phyloP scores from a whole-genome alignment of 2,797 vertebrate genomes.

The Gastrophryne carolinensis region DNA sequence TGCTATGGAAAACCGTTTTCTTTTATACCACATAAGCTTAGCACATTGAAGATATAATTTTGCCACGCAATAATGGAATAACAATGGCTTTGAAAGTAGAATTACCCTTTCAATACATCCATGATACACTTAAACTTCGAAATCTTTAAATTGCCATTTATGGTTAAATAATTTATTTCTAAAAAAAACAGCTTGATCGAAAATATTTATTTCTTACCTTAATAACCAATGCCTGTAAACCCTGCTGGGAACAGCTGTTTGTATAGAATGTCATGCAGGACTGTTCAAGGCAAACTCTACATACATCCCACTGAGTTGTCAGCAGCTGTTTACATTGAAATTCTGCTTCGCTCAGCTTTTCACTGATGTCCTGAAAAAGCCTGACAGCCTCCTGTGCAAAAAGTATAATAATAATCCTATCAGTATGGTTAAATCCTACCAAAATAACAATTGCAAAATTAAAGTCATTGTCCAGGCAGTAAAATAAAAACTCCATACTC shows the following conservation, averaged over 20 bases:
- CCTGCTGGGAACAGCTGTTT: conserved; percentile 72
- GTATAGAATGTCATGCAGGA: conserved; percentile 80
- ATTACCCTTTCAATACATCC: too few species aligned
- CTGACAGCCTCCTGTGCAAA: conserved; percentile 75
- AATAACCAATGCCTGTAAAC: conserved; percentile 70
- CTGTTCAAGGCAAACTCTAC: conserved; percentile 82
- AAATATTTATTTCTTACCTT: conserved; percentile 70
- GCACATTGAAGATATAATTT: too few species aligned
- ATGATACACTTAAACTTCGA: too few species aligned
- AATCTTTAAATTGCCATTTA: conserved; percentile 3
- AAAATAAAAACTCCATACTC: too few species aligned
- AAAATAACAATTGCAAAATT: neutral
- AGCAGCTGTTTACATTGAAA: conserved; percentile 77
- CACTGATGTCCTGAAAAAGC: conserved; percentile 80
- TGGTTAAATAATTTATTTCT: neutral
- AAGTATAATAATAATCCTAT: conserved; percentile 3
- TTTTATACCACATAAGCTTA: too few species aligned
- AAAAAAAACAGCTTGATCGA: neutral
- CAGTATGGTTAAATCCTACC: neutral
- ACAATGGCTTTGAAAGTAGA: too few species aligned
- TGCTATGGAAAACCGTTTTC: too few species aligned
- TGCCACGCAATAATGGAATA: too few species aligned
- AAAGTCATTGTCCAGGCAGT: too few species aligned
- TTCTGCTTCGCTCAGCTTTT: conserved; percentile 82
- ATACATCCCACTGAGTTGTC: conserved; percentile 79